Evolutionary conservation across 2,888 invertebrate genomes (phyloP).

Genomic region (Eristalis arbustorum): DNA sequence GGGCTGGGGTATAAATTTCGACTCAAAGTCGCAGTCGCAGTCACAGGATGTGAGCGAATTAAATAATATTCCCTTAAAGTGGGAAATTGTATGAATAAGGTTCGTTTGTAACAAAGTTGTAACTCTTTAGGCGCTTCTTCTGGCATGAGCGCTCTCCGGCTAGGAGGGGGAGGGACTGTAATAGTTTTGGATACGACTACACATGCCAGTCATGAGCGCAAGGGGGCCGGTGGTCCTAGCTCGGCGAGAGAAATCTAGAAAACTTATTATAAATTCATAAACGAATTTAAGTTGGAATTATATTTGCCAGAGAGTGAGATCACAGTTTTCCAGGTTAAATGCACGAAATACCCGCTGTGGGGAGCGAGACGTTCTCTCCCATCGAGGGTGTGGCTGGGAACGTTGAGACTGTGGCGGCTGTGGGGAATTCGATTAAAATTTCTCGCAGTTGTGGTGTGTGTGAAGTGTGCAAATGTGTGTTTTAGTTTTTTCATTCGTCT

Average conservation of each 20-base stretch:
- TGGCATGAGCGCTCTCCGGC: background rate
- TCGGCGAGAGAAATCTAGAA: slow-evolving; percentile 54
- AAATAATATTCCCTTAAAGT: slow-evolving; percentile 67
- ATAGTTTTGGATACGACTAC: slow-evolving; percentile 22
- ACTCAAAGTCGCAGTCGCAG: slow-evolving; percentile 31
- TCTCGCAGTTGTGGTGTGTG: background rate
- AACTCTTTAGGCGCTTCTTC: slow-evolving; percentile 11
- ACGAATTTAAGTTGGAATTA: slow-evolving; percentile 62
- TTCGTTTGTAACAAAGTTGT: slow-evolving; percentile 52
- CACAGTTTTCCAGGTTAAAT: slow-evolving; percentile 39
- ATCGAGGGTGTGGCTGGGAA: no score
- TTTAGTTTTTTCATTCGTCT: background rate
- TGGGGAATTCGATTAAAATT: background rate
- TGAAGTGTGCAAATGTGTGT: background rate
- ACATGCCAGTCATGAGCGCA: background rate
- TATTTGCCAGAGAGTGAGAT: slow-evolving; percentile 32
- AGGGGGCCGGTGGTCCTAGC: background rate
- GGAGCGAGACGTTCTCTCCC: background rate
- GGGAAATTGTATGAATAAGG: slow-evolving; percentile 62
- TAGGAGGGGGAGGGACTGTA: background rate
- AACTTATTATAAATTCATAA: slow-evolving; percentile 67
- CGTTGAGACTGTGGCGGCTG: background rate
- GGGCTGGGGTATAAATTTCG: slow-evolving; percentile 25
- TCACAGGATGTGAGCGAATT: slow-evolving; percentile 50
- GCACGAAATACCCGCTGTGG: background rate